These are phyloP conservation scores for Teinopalpus imperialis DNA, from an alignment of 2,888 invertebrate species.

Conservation along the genomic window DNA sequence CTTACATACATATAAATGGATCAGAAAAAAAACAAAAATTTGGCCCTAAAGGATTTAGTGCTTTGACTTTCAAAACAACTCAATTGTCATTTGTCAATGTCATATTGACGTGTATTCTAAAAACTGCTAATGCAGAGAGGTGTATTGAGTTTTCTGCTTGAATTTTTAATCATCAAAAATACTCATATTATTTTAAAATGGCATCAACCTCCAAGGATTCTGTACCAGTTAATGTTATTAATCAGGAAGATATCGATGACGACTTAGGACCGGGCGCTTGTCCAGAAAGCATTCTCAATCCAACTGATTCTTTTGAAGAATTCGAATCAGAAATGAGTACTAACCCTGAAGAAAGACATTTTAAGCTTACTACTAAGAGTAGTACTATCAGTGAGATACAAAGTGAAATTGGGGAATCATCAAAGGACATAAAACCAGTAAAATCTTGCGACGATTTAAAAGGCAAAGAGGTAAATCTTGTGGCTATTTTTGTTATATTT, in stretches of 20 bases:
- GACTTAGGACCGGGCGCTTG: constrained; percentile 73
- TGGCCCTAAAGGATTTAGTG: too few relatives aligned
- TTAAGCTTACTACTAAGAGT: constrained; percentile 75
- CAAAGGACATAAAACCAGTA: constrained; percentile 51
- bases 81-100: not conserved
- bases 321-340: constrained; percentile 85
- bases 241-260: constrained; percentile 44
- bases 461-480: constrained; percentile 59
- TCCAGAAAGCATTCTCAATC: constrained; percentile 85
- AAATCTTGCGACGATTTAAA: constrained; percentile 69
- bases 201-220: constrained; percentile 66
- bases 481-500: constrained; percentile 1
- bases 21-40: too few relatives aligned
- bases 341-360: constrained; percentile 81
- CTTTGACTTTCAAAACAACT: too few relatives aligned
- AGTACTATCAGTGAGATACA: constrained; percentile 83
- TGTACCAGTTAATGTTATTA: constrained; percentile 35
- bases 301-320: constrained; percentile 87
- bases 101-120: constrained; percentile 10
- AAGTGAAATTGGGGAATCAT: constrained; percentile 71
- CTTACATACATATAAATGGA: too few relatives aligned
- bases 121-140: constrained; percentile 12
- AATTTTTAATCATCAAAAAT: constrained; percentile 19
- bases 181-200: constrained; percentile 42
- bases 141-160: not conserved